These are phyloP conservation scores for Linurgus olivaceus DNA, from an alignment of 2,797 vertebrate genomes.

Conservation along the genomic window DNA sequence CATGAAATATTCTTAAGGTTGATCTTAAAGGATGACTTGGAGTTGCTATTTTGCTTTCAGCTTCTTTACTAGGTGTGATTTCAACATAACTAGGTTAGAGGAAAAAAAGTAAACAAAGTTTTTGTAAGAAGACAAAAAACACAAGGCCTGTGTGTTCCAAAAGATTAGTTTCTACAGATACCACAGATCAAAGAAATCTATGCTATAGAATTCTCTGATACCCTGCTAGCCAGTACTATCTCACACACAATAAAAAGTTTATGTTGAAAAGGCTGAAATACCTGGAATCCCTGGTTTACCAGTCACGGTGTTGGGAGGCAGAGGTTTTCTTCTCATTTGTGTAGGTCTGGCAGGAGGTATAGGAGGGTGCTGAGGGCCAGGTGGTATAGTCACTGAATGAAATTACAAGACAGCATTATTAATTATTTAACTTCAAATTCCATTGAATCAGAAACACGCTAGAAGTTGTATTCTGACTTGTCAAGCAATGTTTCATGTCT, in stretches of 20 bases:
- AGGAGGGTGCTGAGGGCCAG: conserved; percentile 52
- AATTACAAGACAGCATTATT: conserved; percentile 33
- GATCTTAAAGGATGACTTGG: background rate
- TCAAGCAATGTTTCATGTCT: background rate
- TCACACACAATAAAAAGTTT: background rate
- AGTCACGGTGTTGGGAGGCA: conserved; percentile 73
- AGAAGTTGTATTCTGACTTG: background rate
- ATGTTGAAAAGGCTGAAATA: conserved; percentile 15
- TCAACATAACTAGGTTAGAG: rapidly evolving
- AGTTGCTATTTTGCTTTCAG: background rate
- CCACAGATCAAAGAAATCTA: background rate
- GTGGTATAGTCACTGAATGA: conserved; percentile 44
- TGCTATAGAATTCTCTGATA: background rate
- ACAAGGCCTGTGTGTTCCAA: background rate
- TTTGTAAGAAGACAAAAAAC: background rate
- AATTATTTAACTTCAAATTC: background rate
- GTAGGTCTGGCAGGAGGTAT: conserved; percentile 63
- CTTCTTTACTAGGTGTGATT: background rate
- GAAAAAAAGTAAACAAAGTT: rapidly evolving
- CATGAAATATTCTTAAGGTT: background rate
- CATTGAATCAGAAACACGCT: background rate
- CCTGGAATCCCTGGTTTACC: conserved; percentile 78
- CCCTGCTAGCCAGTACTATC: background rate
- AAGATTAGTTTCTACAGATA: background rate
- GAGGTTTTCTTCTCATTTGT: conserved; percentile 69